phyloP scores from a whole-genome alignment of 2,113 vertebrate genomes.

The Anhinga rufa region DNA sequence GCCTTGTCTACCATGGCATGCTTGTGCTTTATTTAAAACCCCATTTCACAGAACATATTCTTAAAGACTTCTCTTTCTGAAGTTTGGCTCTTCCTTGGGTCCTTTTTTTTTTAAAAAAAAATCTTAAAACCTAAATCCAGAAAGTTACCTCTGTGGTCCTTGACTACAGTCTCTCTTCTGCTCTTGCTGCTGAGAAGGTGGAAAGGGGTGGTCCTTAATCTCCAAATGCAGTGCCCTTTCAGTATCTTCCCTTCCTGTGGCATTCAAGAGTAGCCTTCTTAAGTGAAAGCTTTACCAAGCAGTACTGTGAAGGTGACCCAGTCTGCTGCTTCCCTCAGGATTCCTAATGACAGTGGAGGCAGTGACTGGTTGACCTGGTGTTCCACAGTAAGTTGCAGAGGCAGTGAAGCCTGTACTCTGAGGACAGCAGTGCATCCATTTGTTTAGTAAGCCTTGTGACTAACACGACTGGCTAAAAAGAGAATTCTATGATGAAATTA shows the following conservation, averaged over 20 bases:
- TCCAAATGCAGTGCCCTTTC: not conserved
- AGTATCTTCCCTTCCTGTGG: not conserved
- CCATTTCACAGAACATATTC: not conserved
- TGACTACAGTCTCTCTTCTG: not conserved
- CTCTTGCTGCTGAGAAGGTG: not conserved
- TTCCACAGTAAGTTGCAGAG: not conserved
- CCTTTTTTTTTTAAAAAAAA: too few relatives aligned
- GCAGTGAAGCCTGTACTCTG: not conserved
- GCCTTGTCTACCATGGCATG: not conserved
- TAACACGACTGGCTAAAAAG: not conserved
- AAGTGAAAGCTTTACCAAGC: not conserved
- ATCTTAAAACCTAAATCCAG: not conserved
- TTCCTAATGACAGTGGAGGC: not conserved
- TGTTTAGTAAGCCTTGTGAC: not conserved
- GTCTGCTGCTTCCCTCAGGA: not conserved
- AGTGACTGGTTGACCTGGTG: not conserved
- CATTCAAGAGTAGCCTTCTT: not conserved
- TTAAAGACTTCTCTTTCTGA: not conserved
- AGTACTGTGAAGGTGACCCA: not conserved
- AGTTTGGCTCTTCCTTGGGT: not conserved
- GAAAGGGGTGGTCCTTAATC: not conserved
- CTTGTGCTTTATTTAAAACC: not conserved
- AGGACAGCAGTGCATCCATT: not conserved
- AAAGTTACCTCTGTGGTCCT: not conserved
- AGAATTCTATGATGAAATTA: not conserved